These are phyloP conservation scores for Triops longicaudatus DNA, from an alignment of 1,140 invertebrate species.

Conservation along the genomic window DNA sequence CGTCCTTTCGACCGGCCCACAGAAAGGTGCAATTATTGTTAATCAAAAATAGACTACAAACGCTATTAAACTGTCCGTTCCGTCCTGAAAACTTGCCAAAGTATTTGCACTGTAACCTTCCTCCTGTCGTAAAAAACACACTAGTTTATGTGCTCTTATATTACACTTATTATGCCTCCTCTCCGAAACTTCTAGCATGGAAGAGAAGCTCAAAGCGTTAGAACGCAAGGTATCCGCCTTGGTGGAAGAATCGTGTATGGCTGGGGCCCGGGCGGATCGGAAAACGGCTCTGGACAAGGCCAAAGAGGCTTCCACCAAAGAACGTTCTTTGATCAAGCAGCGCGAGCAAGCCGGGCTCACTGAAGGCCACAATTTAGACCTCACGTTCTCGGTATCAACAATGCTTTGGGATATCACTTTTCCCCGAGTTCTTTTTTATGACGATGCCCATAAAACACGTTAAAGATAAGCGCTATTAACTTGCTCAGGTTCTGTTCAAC, in stretches of 20 bases:
- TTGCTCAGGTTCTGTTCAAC: constrained; percentile 77
- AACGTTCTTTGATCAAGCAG: constrained; percentile 75
- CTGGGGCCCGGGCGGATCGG: constrained; percentile 50
- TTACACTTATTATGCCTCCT: constrained; percentile 17
- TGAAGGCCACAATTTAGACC: constrained; percentile 82
- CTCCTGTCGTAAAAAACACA: constrained; percentile 52
- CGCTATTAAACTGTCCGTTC: constrained; percentile 62
- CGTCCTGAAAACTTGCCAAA: constrained; percentile 55
- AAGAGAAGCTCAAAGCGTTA: constrained; percentile 72
- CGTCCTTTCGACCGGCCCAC: background rate
- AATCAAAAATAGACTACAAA: constrained; percentile 37
- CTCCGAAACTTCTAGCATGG: constrained; percentile 50
- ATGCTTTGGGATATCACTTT: constrained; percentile 3
- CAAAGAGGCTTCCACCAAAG: constrained; percentile 90
- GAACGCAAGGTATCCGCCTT: constrained; percentile 73
- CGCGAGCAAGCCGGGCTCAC: constrained; percentile 81
- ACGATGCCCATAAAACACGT: background rate
- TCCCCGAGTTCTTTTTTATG: too few species aligned
- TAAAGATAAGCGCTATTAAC: background rate
- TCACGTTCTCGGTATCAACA: constrained; percentile 76
- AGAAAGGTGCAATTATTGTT: constrained; percentile 80
- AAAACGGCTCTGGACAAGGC: constrained; percentile 77
- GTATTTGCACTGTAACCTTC: constrained; percentile 47
- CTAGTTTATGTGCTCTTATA: constrained; percentile 16
- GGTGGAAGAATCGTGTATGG: constrained; percentile 72